Evolutionary conservation across 2,797 vertebrate species (phyloP).

Genomic region (Vireo griseus): DNA sequence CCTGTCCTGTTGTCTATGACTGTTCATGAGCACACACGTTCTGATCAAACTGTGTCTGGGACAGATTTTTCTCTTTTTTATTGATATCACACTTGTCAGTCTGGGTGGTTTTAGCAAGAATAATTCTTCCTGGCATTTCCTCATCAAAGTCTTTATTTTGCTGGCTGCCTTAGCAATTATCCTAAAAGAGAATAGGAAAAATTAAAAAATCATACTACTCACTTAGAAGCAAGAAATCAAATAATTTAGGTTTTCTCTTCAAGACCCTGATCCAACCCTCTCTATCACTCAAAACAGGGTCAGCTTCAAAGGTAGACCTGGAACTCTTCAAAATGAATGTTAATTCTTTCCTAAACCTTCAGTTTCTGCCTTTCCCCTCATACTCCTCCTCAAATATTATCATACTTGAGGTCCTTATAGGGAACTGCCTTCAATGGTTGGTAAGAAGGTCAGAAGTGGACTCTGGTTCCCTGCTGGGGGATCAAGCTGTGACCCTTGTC

Average conservation of each 20-base stretch:
- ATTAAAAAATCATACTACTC: not conserved
- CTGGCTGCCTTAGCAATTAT: not conserved
- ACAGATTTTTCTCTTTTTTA: not conserved
- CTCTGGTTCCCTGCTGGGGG: not conserved
- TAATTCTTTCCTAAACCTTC: not conserved
- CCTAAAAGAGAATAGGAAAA: not conserved
- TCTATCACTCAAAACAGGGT: not conserved
- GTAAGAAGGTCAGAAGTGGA: not conserved
- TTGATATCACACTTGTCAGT: not conserved
- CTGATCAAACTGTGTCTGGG: not conserved
- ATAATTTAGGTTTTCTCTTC: not conserved
- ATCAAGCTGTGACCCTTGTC: not conserved
- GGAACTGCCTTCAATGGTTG: not conserved
- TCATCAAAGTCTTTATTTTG: not conserved
- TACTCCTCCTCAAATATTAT: not conserved
- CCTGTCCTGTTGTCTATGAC: not conserved
- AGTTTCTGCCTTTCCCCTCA: not conserved
- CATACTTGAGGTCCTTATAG: not conserved
- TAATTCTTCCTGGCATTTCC: not conserved
- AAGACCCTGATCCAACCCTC: not conserved
- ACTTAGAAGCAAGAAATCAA: not conserved
- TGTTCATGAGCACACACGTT: not conserved
- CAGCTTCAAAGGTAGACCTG: not conserved
- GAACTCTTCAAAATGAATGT: not conserved
- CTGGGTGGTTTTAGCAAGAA: not conserved